Evolutionary conservation across 2,113 vertebrate genomes (phyloP).

Genomic region (Microcebus griseorufus): DNA sequence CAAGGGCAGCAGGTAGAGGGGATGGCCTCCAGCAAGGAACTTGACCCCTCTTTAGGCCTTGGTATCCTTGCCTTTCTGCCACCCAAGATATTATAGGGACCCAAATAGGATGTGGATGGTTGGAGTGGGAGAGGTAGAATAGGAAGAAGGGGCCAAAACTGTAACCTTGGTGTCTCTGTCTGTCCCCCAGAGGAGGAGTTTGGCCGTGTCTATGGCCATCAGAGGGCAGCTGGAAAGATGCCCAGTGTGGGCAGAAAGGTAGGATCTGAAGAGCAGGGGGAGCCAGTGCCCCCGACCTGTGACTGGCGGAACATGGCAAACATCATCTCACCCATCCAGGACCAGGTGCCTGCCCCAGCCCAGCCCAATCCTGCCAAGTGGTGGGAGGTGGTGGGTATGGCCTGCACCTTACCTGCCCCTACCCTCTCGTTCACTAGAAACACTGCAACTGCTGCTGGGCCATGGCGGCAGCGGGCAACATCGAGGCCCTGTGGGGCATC

Average conservation of each 20-base stretch:
- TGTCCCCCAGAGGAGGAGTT: conserved; percentile 74
- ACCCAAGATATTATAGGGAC: neutral
- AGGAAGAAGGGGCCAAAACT: neutral
- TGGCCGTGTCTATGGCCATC: conserved; percentile 31
- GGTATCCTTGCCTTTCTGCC: neutral
- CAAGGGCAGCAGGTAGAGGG: neutral
- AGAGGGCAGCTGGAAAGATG: neutral
- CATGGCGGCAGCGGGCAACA: conserved; percentile 64
- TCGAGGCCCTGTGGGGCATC: conserved; percentile 76
- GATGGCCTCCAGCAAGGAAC: neutral
- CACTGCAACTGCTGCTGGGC: conserved; percentile 72
- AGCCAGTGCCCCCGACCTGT: neutral
- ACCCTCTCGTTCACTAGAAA: neutral
- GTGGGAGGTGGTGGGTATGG: neutral
- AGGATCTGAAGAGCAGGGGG: neutral
- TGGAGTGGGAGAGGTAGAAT: neutral
- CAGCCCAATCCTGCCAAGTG: neutral
- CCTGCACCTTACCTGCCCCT: rapidly evolving
- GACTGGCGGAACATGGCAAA: conserved; percentile 52
- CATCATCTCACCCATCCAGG: neutral
- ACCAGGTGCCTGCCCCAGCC: conserved; percentile 65
- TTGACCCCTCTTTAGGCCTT: neutral
- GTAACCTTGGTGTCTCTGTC: neutral
- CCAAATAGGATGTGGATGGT: neutral
- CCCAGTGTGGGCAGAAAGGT: neutral